Percentiles rank a stretch among this genome's conserved stretches.
Conservation (phyloP, 2,888 invertebrate species). For the Apomyelois bistriatella region DNA sequence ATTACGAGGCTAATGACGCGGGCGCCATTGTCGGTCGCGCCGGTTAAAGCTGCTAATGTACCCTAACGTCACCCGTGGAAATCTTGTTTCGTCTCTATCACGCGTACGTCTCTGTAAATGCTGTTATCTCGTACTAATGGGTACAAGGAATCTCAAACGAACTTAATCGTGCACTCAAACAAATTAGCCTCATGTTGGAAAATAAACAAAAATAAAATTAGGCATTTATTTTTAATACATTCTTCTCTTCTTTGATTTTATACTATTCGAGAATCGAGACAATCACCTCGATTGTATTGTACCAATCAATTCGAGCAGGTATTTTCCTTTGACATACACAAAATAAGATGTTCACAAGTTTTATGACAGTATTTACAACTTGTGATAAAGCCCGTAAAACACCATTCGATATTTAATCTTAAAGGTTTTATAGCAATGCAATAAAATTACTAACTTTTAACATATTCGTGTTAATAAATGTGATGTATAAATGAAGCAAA, state of each 20-base stretch:
- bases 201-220: conserved; percentile 8
- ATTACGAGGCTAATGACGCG: conserved; percentile 66
- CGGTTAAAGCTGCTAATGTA: conserved; percentile 64
- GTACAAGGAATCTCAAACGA: conserved; percentile 44
- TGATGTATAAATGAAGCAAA: too few species aligned
- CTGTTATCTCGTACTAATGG: conserved; percentile 38
- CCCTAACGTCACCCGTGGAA: conserved; percentile 42
- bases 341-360: conserved; percentile 25
- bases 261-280: too few species aligned
- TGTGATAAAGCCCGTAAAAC: conserved; percentile 25
- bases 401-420: conserved; percentile 31
- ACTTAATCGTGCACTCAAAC: conserved; percentile 58
- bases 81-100: conserved; percentile 34
- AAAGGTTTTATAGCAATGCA: conserved; percentile 33
- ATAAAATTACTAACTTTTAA: conserved; percentile 52
- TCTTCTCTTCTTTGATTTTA: neutral
- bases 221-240: conserved; percentile 17
- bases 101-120: conserved; percentile 23
- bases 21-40: conserved; percentile 49
- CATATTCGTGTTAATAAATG: conserved; percentile 49
- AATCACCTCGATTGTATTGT: neutral
- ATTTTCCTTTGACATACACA: neutral
- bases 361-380: conserved; percentile 28
- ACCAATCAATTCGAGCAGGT: conserved; percentile 2
- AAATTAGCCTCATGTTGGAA: conserved; percentile 42